phyloP scores from a whole-genome alignment of 1,140 invertebrate species.

The Triops longicaudatus region DNA sequence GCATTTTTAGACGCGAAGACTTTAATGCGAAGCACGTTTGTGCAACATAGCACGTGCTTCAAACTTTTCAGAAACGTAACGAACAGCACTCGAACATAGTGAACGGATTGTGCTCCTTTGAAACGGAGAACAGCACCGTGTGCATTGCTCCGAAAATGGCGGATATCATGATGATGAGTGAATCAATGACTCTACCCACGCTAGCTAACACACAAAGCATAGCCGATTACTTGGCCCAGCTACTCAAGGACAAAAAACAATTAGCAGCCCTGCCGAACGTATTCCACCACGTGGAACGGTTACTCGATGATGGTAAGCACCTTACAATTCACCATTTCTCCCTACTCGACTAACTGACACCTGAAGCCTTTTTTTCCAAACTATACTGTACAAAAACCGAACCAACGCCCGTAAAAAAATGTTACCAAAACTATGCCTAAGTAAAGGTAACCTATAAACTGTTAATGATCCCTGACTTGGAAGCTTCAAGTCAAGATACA shows the following conservation, averaged over 20 bases:
- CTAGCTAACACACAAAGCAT: constrained; percentile 77
- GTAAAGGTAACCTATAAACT: too few relatives aligned
- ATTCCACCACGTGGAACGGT: constrained; percentile 96
- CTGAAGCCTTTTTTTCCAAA: too few relatives aligned
- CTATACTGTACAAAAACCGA: too few relatives aligned
- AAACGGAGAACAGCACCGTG: neutral
- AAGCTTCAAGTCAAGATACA: too few relatives aligned
- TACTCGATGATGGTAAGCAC: constrained; percentile 95
- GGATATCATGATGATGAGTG: constrained; percentile 11
- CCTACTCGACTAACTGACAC: too few relatives aligned
- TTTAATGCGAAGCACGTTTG: constrained; percentile 4
- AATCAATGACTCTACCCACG: constrained; percentile 1
- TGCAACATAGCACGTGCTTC: constrained; percentile 4
- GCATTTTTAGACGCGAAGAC: neutral
- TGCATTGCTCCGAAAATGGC: neutral
- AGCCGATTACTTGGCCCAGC: constrained; percentile 98
- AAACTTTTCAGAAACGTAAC: neutral
- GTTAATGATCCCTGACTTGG: too few relatives aligned
- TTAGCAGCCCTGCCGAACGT: constrained; percentile 98
- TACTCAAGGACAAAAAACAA: constrained; percentile 99
- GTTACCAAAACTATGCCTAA: too few relatives aligned
- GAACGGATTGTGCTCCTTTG: neutral
- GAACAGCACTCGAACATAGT: neutral
- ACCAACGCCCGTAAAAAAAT: too few relatives aligned
- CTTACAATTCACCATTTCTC: neutral